These are phyloP conservation scores for Teleogryllus oceanicus DNA, from an alignment of 2,888 invertebrate genomes.

Conservation along the genomic window DNA sequence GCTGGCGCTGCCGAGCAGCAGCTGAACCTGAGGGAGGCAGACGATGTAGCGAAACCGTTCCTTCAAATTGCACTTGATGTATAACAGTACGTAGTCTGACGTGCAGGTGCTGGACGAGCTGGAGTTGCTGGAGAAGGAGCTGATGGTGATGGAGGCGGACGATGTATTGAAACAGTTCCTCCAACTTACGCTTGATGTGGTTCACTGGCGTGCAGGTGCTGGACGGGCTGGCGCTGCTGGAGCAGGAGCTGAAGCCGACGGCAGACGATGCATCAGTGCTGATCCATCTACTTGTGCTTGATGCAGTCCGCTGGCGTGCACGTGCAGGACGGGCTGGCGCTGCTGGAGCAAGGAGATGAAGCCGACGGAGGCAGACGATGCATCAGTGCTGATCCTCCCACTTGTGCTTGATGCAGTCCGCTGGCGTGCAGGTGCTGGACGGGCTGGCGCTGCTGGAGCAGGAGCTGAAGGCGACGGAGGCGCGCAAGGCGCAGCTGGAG, in stretches of 20 bases:
- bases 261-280: constrained; percentile 63
- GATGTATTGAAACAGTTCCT: too few species aligned
- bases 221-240: constrained; percentile 71
- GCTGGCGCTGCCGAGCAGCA: constrained; percentile 70
- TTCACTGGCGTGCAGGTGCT: constrained; percentile 49
- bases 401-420: not conserved
- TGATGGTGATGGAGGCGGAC: constrained; percentile 65
- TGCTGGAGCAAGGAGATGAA: constrained; percentile 67
- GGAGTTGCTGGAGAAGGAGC: constrained; percentile 66
- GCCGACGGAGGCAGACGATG: constrained; percentile 71
- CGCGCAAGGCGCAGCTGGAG: constrained; percentile 66
- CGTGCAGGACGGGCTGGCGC: constrained; percentile 70
- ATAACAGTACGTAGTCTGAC: too few species aligned
- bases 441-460: constrained; percentile 72
- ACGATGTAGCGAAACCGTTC: constrained; percentile 51
- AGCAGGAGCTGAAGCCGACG: constrained; percentile 67
- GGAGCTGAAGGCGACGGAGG: constrained; percentile 68
- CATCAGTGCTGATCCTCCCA: constrained; percentile 55
- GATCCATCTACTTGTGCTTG: too few species aligned
- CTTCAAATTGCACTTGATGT: too few species aligned
- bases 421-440: constrained; percentile 54
- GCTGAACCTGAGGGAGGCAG: constrained; percentile 68
- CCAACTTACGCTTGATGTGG: too few species aligned
- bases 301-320: constrained; percentile 33
- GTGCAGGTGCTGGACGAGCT: constrained; percentile 65